Evolutionary conservation across 2,113 vertebrate species (phyloP), one percentile per base, ranked within the genome.

Genomic region (Danionella cerebrum): DNA sequence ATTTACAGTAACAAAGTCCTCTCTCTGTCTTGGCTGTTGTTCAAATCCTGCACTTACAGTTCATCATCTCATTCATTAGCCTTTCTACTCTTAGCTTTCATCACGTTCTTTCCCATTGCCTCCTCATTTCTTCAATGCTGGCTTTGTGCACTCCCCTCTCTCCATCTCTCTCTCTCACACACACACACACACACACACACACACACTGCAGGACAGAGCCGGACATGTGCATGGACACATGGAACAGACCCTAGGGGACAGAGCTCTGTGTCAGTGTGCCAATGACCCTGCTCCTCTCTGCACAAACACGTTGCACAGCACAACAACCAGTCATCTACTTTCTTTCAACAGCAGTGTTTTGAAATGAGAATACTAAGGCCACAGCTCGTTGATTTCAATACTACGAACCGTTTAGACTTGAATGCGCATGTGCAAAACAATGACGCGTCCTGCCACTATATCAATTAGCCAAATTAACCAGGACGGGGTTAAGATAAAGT

Each of bases 181-280:
- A n/a, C n/a, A n/a, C n/a, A n/a, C n/a, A n/a, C n/a, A n/a, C n/a
- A n/a, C n/a, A n/a, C n/a, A n/a, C n/a, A n/a, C n/a, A n/a, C n/a
- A n/a, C n/a, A n/a, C n/a, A n/a, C 73, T 12, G 63, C 42, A 76
- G 76, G 78, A 54, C 67, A 71, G 67, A 75, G 65, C 76, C 67
- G 68, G 73, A 67, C 48, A 67, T 24, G 39, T 58, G 47, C 16
- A 36, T 71, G 35, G 64, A 70, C 63, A 71, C 59, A 73, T 54
- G 63, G 47, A 48, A 70, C 16, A 48, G 48, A 19, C 50, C 68
- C 52, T 63, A 31, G 63, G 66, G 64, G 54, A 33, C 29, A 71
- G 38, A 67, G 38, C 25, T 31, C 58, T 57, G 31, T 12, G 25
- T 59, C 57, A 55, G 42, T 41, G 38, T 39, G 18, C 42, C 44